Evolutionary conservation across 2,113 vertebrate genomes (phyloP).

Genomic region (Balaeniceps rex): DNA sequence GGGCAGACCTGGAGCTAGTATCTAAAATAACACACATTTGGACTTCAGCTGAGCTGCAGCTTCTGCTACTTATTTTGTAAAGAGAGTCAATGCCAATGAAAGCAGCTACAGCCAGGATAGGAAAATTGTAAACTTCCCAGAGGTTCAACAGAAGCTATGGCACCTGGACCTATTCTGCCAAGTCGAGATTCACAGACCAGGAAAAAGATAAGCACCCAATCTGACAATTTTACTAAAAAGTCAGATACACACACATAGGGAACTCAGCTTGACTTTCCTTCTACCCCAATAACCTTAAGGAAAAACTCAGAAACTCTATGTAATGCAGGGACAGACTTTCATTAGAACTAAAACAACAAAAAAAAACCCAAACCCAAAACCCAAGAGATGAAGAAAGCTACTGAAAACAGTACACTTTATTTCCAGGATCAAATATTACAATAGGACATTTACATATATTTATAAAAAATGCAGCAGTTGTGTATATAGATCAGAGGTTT

Average conservation of each 20-base stretch:
- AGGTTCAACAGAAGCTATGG: background rate
- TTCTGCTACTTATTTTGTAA: background rate
- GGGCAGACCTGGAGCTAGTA: background rate
- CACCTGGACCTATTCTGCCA: background rate
- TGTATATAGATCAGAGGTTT: slow-evolving; percentile 80
- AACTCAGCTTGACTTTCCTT: background rate
- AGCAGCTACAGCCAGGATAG: background rate
- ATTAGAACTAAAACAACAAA: background rate
- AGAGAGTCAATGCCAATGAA: background rate
- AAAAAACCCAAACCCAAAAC: background rate
- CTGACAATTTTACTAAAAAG: background rate
- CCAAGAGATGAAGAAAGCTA: slow-evolving; percentile 46
- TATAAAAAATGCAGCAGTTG: slow-evolving; percentile 86
- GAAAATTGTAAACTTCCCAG: background rate
- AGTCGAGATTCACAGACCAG: too few relatives aligned
- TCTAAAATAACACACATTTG: background rate
- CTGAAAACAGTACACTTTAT: slow-evolving; percentile 79
- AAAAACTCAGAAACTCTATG: background rate
- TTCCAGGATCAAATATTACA: slow-evolving; percentile 85
- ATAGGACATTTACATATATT: slow-evolving; percentile 84
- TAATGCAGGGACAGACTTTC: background rate
- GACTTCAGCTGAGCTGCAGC: background rate
- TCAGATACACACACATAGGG: background rate
- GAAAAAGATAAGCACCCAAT: background rate
- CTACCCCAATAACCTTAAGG: background rate